Base-by-base conservation (phyloP, 30 jellyfish, hydroid and myxozoan species). In the Morbakka virulenta region DNA sequence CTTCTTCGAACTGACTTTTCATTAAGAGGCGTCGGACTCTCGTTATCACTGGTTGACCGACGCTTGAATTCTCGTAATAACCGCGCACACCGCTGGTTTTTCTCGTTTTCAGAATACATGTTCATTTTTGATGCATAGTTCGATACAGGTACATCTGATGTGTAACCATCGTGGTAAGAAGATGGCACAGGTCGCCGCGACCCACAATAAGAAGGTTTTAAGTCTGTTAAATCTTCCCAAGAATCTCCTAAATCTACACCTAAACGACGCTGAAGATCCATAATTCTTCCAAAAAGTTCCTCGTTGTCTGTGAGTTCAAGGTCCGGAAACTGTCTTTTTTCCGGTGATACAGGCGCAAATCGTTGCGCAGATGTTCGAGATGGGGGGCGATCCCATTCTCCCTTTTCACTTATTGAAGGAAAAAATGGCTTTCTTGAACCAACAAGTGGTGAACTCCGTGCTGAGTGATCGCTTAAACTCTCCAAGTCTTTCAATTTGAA, bases 161-260 rank as follows among this genome's bases (percentile, higher is more conserved):
- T 66, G 87, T 82, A 89, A 11, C 97, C 95, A 64, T 89, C 97
- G 21, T 83, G 67, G 69, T 65, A 73, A 20, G 71, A 14, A 0
- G 88, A 27, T 17, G 89, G 31, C 17, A 66, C 63, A 35, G 92
- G 91, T 3, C 83, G 66, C 30, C 69, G 95, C 28, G 92, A 57
- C 69, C 74, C 79, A 28, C 80, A 67, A 33, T 35, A 81, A 29
- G 89, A 64, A 6, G 75, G 88, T 34, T 95, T 94, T 1, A 82
- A 71, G 65, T 79, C 63, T 78, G 84, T 62, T 28, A 87, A 82
- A 70, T 95, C 86, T 32, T 92, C 98, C 87, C 95, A 79, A 0
- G 98, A 92, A 68, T 92, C 98, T 23, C 78, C 95, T 41, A 92
- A 63, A 49, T 79, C 88, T 0, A 91, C 95, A 4, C 98, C 98